Percentiles rank a stretch among this genome's conserved stretches.
These are phyloP conservation scores for Hoplostethus mediterraneus DNA, from an alignment of 2,797 vertebrate species.

Conservation along the genomic window DNA sequence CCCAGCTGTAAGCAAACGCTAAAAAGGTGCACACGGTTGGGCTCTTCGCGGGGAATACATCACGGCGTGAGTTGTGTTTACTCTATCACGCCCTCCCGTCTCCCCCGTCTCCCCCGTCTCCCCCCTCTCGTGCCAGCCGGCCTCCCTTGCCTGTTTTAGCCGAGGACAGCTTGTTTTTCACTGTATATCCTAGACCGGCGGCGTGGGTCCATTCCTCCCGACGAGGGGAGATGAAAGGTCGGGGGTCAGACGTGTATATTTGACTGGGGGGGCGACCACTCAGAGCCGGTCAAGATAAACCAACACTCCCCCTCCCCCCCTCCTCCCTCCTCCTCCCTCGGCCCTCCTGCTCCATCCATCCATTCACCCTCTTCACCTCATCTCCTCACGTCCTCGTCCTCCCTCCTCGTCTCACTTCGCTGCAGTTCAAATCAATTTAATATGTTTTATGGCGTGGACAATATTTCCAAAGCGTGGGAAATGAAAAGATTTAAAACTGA, in stretches of 20 bases:
- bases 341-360: constrained; percentile 16
- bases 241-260: constrained; percentile 71
- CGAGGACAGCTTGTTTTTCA: constrained; percentile 62
- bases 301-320: constrained; percentile 53
- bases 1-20: constrained; percentile 3
- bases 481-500: too few species aligned
- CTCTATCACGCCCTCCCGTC: constrained; percentile 61
- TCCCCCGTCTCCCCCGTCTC: constrained; percentile 50
- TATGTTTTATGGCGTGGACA: background rate
- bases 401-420: background rate
- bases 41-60: constrained; percentile 38
- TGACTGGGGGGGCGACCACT: constrained; percentile 67
- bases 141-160: constrained; percentile 43
- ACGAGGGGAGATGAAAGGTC: constrained; percentile 60
- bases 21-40: background rate
- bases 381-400: constrained; percentile 27
- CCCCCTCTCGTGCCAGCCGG: constrained; percentile 49
- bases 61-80: constrained; percentile 69
- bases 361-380: constrained; percentile 39
- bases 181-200: constrained; percentile 53
- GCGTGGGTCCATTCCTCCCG: constrained; percentile 37
- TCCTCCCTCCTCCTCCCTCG: constrained; percentile 22
- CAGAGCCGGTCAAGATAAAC: constrained; percentile 71
- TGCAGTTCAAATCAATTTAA: constrained; percentile 17
- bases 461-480: background rate